These are phyloP conservation scores for Agelastica alni DNA, from an alignment of 2,888 invertebrate species.

Conservation along the genomic window DNA sequence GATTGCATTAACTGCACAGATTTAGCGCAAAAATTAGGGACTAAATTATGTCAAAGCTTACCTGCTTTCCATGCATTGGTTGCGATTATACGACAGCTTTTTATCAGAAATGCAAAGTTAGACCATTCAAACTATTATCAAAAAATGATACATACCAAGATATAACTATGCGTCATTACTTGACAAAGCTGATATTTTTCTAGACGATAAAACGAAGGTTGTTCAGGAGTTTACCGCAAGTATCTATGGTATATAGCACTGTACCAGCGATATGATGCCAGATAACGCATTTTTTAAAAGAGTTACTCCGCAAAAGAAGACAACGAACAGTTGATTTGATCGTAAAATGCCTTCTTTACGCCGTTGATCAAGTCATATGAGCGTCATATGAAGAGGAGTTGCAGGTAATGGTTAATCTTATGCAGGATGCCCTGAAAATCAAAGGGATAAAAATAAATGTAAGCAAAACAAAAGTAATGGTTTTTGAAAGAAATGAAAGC, in stretches of 20 bases:
- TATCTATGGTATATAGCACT: constrained; percentile 45
- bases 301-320: constrained; percentile 41
- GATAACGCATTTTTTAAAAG: constrained; percentile 43
- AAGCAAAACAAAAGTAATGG: too few species aligned
- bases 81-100: constrained; percentile 44
- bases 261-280: constrained; percentile 42
- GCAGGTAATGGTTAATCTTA: too few species aligned
- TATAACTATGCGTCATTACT: constrained; percentile 45
- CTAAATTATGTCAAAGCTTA: constrained; percentile 34
- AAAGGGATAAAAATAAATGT: too few species aligned
- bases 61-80: constrained; percentile 45
- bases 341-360: too few species aligned
- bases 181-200: constrained; percentile 37
- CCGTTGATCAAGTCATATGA: too few species aligned
- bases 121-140: constrained; percentile 39
- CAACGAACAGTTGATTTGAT: constrained; percentile 38
- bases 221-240: constrained; percentile 46
- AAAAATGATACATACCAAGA: constrained; percentile 42
- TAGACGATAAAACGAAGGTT: constrained; percentile 43
- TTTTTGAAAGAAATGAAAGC: too few species aligned
- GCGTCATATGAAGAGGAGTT: too few species aligned
- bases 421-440: too few species aligned
- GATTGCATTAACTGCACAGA: constrained; percentile 38
- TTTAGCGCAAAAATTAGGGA: constrained; percentile 40
- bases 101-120: constrained; percentile 44